phyloP scores from a whole-genome alignment of 2,113 vertebrate genomes.

The Serilophus lunatus region DNA sequence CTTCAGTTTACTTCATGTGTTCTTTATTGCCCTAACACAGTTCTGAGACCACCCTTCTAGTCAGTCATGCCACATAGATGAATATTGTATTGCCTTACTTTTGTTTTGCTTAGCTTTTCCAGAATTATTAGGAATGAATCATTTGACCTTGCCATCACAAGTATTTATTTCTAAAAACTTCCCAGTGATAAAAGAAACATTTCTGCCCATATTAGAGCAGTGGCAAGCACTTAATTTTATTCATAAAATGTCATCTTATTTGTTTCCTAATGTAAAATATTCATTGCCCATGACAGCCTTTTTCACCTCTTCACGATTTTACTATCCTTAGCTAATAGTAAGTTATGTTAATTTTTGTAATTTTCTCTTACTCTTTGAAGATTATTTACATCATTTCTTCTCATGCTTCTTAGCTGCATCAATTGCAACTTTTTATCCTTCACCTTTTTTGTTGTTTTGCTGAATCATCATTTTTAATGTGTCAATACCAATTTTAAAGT shows the following conservation, averaged over 20 bases:
- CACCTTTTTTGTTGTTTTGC: background rate
- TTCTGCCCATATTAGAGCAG: background rate
- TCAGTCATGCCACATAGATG: background rate
- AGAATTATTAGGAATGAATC: background rate
- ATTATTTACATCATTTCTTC: no score
- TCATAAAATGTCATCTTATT: background rate
- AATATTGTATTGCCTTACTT: background rate
- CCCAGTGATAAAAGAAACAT: background rate
- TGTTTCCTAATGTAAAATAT: background rate
- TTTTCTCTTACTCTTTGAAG: background rate
- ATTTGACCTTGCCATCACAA: background rate
- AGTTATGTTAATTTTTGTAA: background rate
- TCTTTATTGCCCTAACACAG: background rate
- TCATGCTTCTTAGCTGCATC: background rate
- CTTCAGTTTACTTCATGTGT: background rate
- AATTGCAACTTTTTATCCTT: background rate
- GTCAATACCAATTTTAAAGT: background rate
- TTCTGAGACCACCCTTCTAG: background rate
- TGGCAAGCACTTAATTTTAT: background rate
- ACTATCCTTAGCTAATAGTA: background rate
- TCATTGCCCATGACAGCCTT: background rate
- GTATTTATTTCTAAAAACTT: background rate
- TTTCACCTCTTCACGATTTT: background rate
- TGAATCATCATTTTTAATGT: background rate
- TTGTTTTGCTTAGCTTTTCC: background rate